Evolutionary conservation across 1,140 invertebrate species (phyloP).

Genomic region (Drosophila persimilis): DNA sequence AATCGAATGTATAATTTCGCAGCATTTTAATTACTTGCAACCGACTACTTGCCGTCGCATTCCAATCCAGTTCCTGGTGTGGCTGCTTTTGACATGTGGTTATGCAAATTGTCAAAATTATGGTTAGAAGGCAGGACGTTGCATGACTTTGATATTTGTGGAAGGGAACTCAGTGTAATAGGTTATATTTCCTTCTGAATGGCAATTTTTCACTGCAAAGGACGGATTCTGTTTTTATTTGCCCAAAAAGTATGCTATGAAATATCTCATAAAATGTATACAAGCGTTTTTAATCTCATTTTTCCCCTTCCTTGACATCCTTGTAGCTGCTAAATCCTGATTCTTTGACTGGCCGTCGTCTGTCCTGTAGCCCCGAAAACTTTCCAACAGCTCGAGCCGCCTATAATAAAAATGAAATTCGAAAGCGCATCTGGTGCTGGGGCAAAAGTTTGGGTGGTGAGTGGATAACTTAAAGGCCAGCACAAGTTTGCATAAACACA

Average conservation of each 20-base stretch:
- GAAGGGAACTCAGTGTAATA: conserved; percentile 38
- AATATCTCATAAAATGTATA: no score
- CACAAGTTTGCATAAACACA: conserved; percentile 63
- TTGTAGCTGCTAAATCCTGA: not conserved
- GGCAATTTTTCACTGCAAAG: no score
- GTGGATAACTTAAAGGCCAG: conserved; percentile 66
- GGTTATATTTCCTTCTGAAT: not conserved
- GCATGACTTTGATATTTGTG: conserved; percentile 64
- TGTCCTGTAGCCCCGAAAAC: conserved; percentile 34
- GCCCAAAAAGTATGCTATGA: no score
- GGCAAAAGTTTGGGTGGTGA: conserved; percentile 60
- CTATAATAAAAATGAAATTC: conserved; percentile 53
- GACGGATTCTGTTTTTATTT: not conserved
- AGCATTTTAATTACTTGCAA: conserved; percentile 69
- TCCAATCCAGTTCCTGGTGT: not conserved
- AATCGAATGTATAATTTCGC: conserved; percentile 80
- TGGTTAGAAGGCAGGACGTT: conserved; percentile 41
- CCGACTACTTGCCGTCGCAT: conserved; percentile 8
- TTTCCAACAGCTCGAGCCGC: conserved; percentile 62
- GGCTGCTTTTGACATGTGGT: conserved; percentile 35
- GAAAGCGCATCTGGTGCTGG: conserved; percentile 61
- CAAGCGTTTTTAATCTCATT: not conserved
- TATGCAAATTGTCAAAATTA: conserved; percentile 63
- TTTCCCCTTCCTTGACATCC: conserved; percentile 2
- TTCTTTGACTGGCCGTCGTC: conserved; percentile 5